phyloP scores from a whole-genome alignment of 2,888 invertebrate genomes.

The Drosophila phalerata region DNA sequence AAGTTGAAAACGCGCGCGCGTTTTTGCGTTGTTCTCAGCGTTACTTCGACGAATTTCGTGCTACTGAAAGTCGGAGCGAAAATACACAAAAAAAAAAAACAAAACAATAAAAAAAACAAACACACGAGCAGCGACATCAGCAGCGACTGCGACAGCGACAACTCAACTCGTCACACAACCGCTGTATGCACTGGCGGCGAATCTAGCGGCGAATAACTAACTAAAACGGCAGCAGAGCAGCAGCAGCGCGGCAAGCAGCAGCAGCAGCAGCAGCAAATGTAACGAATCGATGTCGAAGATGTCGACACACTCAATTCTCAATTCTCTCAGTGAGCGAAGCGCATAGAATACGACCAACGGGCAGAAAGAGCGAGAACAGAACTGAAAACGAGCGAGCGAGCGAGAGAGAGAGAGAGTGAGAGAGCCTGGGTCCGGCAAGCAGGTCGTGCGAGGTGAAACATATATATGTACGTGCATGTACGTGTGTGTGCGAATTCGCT shows the following conservation, averaged over 20 bases:
- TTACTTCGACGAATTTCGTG: conserved; percentile 58
- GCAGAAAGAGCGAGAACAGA: conserved; percentile 31
- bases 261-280: conserved; percentile 46
- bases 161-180: conserved; percentile 61
- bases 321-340: conserved; percentile 3
- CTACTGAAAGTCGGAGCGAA: conserved; percentile 61
- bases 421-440: conserved; percentile 29
- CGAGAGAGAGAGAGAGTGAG: conserved; percentile 20
- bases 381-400: conserved; percentile 14
- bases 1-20: conserved; percentile 69
- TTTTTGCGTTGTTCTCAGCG: conserved; percentile 63
- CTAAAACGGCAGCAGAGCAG: conserved; percentile 23
- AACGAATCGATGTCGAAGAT: conserved; percentile 31
- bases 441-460: conserved; percentile 70
- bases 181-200: conserved; percentile 51
- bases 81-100: conserved; percentile 5
- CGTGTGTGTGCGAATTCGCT: conserved; percentile 59
- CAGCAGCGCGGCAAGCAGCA: conserved; percentile 7
- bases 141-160: conserved; percentile 34
- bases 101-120: too few species aligned
- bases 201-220: conserved; percentile 32
- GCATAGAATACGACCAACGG: conserved; percentile 29
- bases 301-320: conserved; percentile 12
- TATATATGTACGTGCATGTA: conserved; percentile 24
- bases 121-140: conserved; percentile 31